Conservation (phyloP, 2,888 invertebrate genomes). For the Drosophila incognita region DNA sequence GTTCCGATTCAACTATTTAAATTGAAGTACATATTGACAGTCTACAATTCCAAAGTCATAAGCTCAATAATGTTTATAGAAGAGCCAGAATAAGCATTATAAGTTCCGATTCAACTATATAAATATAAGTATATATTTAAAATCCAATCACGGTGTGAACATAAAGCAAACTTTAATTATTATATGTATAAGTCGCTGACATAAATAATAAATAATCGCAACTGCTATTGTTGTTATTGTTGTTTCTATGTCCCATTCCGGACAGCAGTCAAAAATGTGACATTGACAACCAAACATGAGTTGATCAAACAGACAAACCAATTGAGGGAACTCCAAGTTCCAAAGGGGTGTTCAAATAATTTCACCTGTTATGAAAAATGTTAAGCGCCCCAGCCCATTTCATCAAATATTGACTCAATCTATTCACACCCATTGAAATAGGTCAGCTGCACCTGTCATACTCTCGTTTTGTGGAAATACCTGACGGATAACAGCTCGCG, state of each 20-base stretch:
- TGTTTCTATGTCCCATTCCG: slow-evolving; percentile 30
- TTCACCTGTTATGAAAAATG: slow-evolving; percentile 30
- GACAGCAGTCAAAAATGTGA: slow-evolving; percentile 42
- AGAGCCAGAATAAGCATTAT: slow-evolving; percentile 42
- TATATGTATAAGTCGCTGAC: slow-evolving; percentile 61
- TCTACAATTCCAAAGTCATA: slow-evolving; percentile 22
- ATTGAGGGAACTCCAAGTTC: slow-evolving; percentile 37
- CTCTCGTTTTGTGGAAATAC: slow-evolving; percentile 71
- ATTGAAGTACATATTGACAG: slow-evolving; percentile 26
- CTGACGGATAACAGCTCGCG: slow-evolving; percentile 21
- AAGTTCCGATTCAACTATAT: slow-evolving; percentile 27
- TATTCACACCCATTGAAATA: slow-evolving; percentile 66
- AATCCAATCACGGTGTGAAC: slow-evolving; percentile 65
- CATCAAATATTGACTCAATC: slow-evolving; percentile 60
- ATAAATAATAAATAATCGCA: slow-evolving; percentile 66
- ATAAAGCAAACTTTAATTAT: slow-evolving; percentile 75
- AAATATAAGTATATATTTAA: slow-evolving; percentile 48
- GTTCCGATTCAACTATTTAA: slow-evolving; percentile 28
- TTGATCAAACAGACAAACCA: slow-evolving; percentile 35
- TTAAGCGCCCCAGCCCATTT: slow-evolving; percentile 45
- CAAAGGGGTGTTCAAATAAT: slow-evolving; percentile 26
- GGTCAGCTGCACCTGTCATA: slow-evolving; percentile 61
- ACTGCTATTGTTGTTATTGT: slow-evolving; percentile 23
- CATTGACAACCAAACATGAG: slow-evolving; percentile 46
- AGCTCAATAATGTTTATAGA: slow-evolving; percentile 47